Base-by-base conservation (phyloP, 2,113 vertebrate genomes). In the Sylvietta virens region DNA sequence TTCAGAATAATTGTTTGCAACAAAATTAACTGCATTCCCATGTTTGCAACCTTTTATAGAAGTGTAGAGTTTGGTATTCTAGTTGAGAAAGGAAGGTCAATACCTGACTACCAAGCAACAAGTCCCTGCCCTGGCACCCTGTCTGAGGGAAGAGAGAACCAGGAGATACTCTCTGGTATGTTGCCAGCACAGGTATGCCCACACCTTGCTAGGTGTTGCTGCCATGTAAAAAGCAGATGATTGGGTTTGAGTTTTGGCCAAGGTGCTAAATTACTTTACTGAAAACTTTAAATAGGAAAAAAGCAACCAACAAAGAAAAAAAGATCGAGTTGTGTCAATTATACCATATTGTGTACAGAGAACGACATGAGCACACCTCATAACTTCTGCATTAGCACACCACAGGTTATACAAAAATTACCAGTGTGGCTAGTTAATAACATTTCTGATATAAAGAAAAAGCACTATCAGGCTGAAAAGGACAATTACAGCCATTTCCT, bases 241-340 rank as follows among this genome's bases (percentile, higher is more conserved):
- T 1, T 82, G 20, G 17, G 4, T 92, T 22, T 42, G 30, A 71
- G 45, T 69, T 81, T 60, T 64, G 12, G 23, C 44, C 76, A 80
- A 86, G 28, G 50, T 65, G 8, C 3, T 11, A 77, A 89, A 73
- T 37, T 56, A 47, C 35, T 50, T 82, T 54, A 37, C 50, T 24
- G 22, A 67, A 26, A 85, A 48, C 6, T 51, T 11, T 40, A 16
- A 69, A 15, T 18, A 62, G n/a, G 19, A 61, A 51, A 39, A 27
- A 56, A 73, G 8, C 3, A 26, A 27, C 26, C 19, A 22, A 19
- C 23, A 4, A 15, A 35, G 13, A 21, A 1, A 20, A 0, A n/a
- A 8, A 47, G 0, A 11, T 10, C 9, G 4, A 56, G 15, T 47
- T 69, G 3, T 31, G 42, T 67, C 62, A 56, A 12, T 64, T 53